A percentile compares a stretch with the other conserved stretches of the same genome.
phyloP scores from a whole-genome alignment of 2,797 vertebrate species.

The Carapus acus region DNA sequence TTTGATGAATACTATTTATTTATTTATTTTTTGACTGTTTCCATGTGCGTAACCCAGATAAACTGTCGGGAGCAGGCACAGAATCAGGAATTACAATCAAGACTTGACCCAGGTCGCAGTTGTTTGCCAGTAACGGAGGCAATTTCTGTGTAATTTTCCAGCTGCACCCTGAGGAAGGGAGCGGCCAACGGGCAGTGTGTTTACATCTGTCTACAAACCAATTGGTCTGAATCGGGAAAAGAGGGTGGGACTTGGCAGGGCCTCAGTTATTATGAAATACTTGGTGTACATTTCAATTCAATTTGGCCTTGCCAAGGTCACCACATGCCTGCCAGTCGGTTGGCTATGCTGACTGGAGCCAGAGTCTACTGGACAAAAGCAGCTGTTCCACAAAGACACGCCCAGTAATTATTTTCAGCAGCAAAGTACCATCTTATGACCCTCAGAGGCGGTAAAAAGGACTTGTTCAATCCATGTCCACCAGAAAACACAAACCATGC shows the following conservation, averaged over 20 bases:
- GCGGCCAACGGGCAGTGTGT: conserved; percentile 49
- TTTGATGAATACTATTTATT: too few relatives aligned
- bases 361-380: conserved; percentile 68
- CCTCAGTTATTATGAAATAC: conserved; percentile 71
- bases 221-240: conserved; percentile 51
- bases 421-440: conserved; percentile 65
- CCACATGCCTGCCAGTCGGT: conserved; percentile 54
- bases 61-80: background rate
- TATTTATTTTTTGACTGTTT: conserved; percentile 2
- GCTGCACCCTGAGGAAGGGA: conserved; percentile 52
- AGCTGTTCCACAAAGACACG: conserved; percentile 73
- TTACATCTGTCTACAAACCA: conserved; percentile 55
- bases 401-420: conserved; percentile 74
- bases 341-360: conserved; percentile 63
- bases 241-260: conserved; percentile 72
- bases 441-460: conserved; percentile 43
- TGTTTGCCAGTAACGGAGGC: conserved; percentile 26
- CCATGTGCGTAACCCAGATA: background rate
- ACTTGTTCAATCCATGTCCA: conserved; percentile 8
- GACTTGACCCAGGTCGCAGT: conserved; percentile 12
- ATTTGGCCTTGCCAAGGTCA: conserved; percentile 74
- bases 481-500: conserved; percentile 17
- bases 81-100: background rate
- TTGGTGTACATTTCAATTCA: conserved; percentile 73
- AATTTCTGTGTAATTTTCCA: conserved; percentile 58